Base-by-base conservation (phyloP, 1,140 invertebrate genomes). In the Drosophila triauraria region DNA sequence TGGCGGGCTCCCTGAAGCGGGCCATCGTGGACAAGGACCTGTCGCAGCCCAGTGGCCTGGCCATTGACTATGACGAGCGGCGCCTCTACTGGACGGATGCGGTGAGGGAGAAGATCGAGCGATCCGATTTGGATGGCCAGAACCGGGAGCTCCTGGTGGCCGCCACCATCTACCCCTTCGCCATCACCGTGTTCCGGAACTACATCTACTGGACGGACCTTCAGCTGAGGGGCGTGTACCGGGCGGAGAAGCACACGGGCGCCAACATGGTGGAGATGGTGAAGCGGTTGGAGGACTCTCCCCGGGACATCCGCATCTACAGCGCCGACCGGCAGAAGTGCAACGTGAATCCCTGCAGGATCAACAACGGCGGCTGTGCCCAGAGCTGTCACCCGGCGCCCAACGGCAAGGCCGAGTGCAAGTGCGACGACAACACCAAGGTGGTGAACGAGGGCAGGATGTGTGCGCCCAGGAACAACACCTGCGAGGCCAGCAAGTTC, bases 171-270 rank as follows among this genome's bases (percentile, higher is more conserved):
- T 99, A 99, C 95, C 98, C 98, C 8, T 99, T 99, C 92, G 98
- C 98, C 0, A 97, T 99, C 13, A 98, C 98, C 0, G 96, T 99
- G 0, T 97, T 96, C 93, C 94, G 96, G 25, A 95, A 98, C 85
- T 98, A 98, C 91, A 98, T 99, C 53, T 99, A 99, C 93, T 99
- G 99, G 98, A 99, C 98, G 0, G 99, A 99, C 93, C 94, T 99
- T 40, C 98, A 98, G 91, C 92, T 99, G 0, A 94, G 98, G 27
- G 98, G 98, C 2, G 98, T 99, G 0, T 99, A 99, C 86, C 94
- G 98, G 59, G 98, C 98, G 0, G 98, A 99, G 84, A 99, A 99
- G 93, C 97, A 99, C 79, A 99, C 98, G 0, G 99, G 99, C 7
- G 97, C 97, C 3, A 97, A 98, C 79, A 98, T 98, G 95, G 95